A percentile compares a stretch with the other conserved stretches of the same genome.
Evolutionary conservation across 2,888 invertebrate species (phyloP).

Genomic region (Parthenolecanium corni): DNA sequence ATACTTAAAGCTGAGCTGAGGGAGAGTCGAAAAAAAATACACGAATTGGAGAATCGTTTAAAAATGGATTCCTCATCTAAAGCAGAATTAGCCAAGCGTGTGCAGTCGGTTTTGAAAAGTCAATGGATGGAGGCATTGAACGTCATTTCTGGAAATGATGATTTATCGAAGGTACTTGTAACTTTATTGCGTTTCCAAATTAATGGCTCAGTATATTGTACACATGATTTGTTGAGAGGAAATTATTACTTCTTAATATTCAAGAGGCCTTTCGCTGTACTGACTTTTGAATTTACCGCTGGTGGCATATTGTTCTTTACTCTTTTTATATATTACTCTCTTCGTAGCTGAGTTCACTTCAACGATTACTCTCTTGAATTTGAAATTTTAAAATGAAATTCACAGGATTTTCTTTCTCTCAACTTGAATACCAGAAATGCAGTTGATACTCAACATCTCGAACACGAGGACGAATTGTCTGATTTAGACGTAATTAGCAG

Average conservation of each 20-base stretch:
- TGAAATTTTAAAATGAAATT: too few relatives aligned
- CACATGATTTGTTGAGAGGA: background rate
- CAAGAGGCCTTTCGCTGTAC: background rate
- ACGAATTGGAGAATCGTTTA: constrained; percentile 8
- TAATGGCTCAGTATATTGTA: background rate
- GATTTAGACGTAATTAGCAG: too few relatives aligned
- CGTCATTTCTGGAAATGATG: background rate
- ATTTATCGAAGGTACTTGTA: constrained; percentile 10
- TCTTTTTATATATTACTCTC: too few relatives aligned
- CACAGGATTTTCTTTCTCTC: too few relatives aligned
- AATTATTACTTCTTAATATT: background rate
- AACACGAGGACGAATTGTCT: too few relatives aligned
- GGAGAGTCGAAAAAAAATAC: constrained; percentile 17
- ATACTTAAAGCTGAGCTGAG: constrained; percentile 15
- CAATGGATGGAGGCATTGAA: constrained; percentile 8
- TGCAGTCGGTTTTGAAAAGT: constrained; percentile 6
- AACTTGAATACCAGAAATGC: too few relatives aligned
- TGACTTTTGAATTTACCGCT: too few relatives aligned
- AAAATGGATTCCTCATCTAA: constrained; percentile 5
- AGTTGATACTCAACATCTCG: too few relatives aligned
- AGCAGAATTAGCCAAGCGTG: constrained; percentile 6
- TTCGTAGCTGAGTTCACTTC: too few relatives aligned
- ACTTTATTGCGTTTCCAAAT: background rate
- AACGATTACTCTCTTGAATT: too few relatives aligned
- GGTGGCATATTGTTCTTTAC: too few relatives aligned